phyloP scores from a whole-genome alignment of 1,140 invertebrate genomes.

The Drosophila subpulchrella region DNA sequence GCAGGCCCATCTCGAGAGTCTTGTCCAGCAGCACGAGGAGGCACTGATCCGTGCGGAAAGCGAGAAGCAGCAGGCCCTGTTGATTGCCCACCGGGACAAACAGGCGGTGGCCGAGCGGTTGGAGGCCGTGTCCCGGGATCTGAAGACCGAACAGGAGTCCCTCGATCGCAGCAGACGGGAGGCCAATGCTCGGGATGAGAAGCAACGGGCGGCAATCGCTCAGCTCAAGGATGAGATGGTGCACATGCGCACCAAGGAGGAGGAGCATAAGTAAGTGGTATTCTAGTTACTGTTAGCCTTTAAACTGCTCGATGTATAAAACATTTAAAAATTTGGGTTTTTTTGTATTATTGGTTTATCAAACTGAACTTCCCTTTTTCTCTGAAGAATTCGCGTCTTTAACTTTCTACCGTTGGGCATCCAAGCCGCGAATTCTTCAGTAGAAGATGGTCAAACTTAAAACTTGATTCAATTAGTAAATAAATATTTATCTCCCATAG shows the following conservation, averaged over 20 bases:
- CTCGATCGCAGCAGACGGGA: conserved; percentile 89
- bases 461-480: too few relatives aligned
- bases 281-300: neutral
- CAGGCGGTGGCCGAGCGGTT: conserved; percentile 92
- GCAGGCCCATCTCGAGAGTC: conserved; percentile 90
- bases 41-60: conserved; percentile 92
- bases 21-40: conserved; percentile 93
- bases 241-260: conserved; percentile 87
- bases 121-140: conserved; percentile 88
- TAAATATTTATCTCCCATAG: conserved; percentile 18
- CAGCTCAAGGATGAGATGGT: conserved; percentile 91
- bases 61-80: conserved; percentile 94
- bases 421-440: too few relatives aligned
- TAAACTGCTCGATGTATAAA: too few relatives aligned
- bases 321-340: too few relatives aligned
- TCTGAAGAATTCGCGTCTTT: too few relatives aligned
- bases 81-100: conserved; percentile 94
- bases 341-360: too few relatives aligned
- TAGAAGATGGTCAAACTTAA: too few relatives aligned
- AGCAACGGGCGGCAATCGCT: conserved; percentile 89
- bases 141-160: conserved; percentile 89
- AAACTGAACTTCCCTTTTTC: too few relatives aligned
- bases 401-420: too few relatives aligned
- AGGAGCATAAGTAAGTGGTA: conserved; percentile 88
- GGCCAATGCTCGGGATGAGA: conserved; percentile 88